Conservation (phyloP, 2,888 invertebrate species). For the Andrena trimmerana region DNA sequence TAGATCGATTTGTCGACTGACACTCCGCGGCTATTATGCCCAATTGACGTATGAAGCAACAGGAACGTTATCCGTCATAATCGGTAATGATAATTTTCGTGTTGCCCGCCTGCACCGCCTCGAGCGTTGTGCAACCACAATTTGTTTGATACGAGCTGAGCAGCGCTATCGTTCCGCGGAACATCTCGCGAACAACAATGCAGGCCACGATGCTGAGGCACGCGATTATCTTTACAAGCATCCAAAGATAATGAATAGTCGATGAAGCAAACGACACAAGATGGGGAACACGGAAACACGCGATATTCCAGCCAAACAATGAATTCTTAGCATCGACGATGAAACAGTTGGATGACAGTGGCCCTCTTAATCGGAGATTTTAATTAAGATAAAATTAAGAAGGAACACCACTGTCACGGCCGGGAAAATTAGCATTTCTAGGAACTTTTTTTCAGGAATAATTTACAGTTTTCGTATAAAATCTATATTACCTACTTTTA, state of each 20-base stretch:
- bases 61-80: conserved; percentile 57
- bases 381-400: too few species aligned
- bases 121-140: conserved; percentile 55
- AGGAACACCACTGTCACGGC: too few species aligned
- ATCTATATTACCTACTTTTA: too few species aligned
- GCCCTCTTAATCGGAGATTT: too few species aligned
- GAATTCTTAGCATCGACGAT: too few species aligned
- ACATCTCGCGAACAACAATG: conserved; percentile 12
- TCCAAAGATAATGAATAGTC: background rate
- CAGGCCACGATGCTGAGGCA: background rate
- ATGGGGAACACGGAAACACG: background rate
- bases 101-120: conserved; percentile 38
- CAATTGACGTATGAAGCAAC: conserved; percentile 64
- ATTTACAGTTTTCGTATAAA: too few species aligned
- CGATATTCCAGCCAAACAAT: background rate
- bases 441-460: too few species aligned
- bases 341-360: too few species aligned
- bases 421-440: too few species aligned
- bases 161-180: conserved; percentile 11
- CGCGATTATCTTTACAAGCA: background rate
- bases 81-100: conserved; percentile 61
- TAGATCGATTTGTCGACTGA: conserved; percentile 45
- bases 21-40: conserved; percentile 41
- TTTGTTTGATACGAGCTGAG: conserved; percentile 40
- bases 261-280: background rate